Percentiles rank a stretch among this genome's conserved stretches.
phyloP scores from a whole-genome alignment of 2,113 vertebrate species.

The Clarias batrachus region DNA sequence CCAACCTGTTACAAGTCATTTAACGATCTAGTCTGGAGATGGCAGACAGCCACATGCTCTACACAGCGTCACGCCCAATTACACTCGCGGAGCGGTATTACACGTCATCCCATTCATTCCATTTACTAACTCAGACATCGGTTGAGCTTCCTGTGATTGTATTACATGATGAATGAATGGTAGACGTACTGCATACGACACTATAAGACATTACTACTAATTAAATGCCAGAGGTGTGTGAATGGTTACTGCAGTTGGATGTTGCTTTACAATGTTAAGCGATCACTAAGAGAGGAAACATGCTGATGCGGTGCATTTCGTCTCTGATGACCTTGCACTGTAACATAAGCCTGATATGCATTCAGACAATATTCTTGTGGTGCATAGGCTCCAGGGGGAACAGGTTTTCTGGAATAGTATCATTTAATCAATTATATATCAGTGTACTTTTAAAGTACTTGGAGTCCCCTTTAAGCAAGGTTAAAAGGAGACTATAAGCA shows the following conservation, averaged over 20 bases:
- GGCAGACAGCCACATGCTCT: constrained; percentile 20
- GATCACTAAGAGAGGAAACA: background rate
- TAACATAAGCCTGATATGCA: constrained; percentile 48
- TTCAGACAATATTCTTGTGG: constrained; percentile 44
- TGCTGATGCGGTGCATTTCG: constrained; percentile 25
- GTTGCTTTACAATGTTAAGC: background rate
- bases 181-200: background rate
- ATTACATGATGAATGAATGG: background rate
- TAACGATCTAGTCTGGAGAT: constrained; percentile 16
- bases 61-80: constrained; percentile 17
- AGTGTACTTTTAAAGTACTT: constrained; percentile 21
- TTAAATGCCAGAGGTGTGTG: background rate
- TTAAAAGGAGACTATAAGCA: background rate
- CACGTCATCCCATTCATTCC: constrained; percentile 3
- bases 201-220: background rate
- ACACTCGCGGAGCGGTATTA: background rate
- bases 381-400: constrained; percentile 38
- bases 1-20: constrained; percentile 22
- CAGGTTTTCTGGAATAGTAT: constrained; percentile 45
- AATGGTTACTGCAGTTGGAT: background rate
- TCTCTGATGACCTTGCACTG: constrained; percentile 48
- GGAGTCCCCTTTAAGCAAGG: constrained; percentile 1
- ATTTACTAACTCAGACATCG: background rate
- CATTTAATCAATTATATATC: constrained; percentile 39
- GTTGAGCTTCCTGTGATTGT: background rate